Evolutionary conservation across 1,140 invertebrate genomes (phyloP).

Genomic region (Zaprionus inermis): DNA sequence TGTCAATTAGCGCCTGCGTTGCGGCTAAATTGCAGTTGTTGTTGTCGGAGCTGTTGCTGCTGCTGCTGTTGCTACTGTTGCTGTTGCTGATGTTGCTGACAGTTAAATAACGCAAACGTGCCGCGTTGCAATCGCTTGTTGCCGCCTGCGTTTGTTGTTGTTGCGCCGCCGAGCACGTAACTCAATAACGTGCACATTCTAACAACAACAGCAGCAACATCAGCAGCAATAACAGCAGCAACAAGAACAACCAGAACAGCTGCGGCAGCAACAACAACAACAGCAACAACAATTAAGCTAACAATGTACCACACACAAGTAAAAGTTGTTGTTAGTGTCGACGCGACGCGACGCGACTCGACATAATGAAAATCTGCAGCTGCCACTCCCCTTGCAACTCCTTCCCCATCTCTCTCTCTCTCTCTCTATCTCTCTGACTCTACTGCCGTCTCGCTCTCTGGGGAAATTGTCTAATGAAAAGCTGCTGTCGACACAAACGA

Average conservation of each 20-base stretch:
- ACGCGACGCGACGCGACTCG: conserved; percentile 67
- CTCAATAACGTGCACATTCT: conserved; percentile 81
- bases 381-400: neutral
- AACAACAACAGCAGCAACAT: conserved; percentile 61
- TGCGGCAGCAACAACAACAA: conserved; percentile 38
- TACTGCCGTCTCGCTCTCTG: neutral
- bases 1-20: conserved; percentile 70
- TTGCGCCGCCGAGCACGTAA: conserved; percentile 76
- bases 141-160: conserved; percentile 41
- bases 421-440: neutral
- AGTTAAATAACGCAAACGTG: conserved; percentile 78
- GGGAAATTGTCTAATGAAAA: conserved; percentile 81
- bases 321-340: conserved; percentile 78
- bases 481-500: conserved; percentile 79
- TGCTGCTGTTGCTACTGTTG: conserved; percentile 38
- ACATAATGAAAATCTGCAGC: conserved; percentile 75
- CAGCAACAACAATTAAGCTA: conserved; percentile 79
- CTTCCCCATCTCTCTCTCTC: neutral
- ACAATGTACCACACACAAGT: conserved; percentile 69
- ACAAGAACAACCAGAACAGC: conserved; percentile 45
- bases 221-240: conserved; percentile 41
- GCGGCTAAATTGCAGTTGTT: conserved; percentile 43
- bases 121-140: conserved; percentile 68
- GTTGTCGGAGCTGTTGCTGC: conserved; percentile 35
- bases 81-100: conserved; percentile 58